Evolutionary conservation across 2,797 vertebrate species (phyloP), one percentile per base, ranked within the genome.

Genomic region (Gymnothorax javanicus): DNA sequence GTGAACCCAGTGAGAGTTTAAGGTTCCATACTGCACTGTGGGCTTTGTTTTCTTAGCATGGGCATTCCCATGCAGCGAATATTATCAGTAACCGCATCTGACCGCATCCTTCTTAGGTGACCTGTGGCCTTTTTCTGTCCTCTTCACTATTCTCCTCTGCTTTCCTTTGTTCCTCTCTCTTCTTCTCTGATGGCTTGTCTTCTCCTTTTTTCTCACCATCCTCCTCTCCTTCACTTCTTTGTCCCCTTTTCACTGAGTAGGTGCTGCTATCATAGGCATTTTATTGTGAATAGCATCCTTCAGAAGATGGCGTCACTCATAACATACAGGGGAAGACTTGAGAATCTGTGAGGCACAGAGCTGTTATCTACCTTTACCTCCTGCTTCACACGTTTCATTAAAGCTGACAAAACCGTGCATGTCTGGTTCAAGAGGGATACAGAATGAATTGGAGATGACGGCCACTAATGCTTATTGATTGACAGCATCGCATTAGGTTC

Each of bases 361-460:
- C 90, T 90, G 90, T 93, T 93, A 93, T 94, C 91, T 94, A 91
- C 91, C 92, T 93, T 90, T 90, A 33, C 67, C 84, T 88, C 89
- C 27, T 82, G 90, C 88, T 90, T 93, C 90, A 91, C 85, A 90
- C 87, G 91, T 90, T 23, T 23, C 85, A 94, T 90, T 75, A 90
- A 93, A 92, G 89, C 89, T 83, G 89, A 92, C 91, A 89, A 88
- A 43, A 90, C 87, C 71, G 87, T 90, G 88, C 85, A 25, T 91
- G 92, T 92, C 92, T 86, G 7, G 87, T 87, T 84, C 89, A 87
- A 64, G 88, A 87, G 91, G 88, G 89, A 91, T 89, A 88, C 83
- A 84, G 85, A 90, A 87, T 90, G 91, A 93, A 93, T 86, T 88
- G 89, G 93, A 86, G 87, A 85, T 87, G 92, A 90, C 91, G 83